A percentile compares a stretch with the other conserved stretches of the same genome.
Conservation (phyloP, 2,113 vertebrate genomes). For the Cnemophilus loriae region DNA sequence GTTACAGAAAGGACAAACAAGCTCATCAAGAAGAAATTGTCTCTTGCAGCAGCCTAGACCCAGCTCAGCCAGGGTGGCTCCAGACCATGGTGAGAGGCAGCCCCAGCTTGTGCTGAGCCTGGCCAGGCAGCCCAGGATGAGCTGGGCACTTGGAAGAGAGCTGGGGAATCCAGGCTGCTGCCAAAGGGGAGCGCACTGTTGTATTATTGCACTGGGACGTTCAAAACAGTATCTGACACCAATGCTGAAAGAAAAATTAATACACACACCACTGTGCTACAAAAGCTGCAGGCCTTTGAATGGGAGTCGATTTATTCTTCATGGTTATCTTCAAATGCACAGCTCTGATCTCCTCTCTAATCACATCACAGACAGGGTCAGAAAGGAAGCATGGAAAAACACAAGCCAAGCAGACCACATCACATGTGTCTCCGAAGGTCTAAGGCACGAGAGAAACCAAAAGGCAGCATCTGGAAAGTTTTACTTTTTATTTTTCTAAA, state of each 20-base stretch:
- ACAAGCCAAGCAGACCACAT: neutral
- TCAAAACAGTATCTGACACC: neutral
- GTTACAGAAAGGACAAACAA: neutral
- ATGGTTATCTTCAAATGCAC: neutral
- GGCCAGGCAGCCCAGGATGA: accelerated
- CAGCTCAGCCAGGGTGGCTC: neutral
- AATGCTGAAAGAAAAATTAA: slow-evolving; percentile 29
- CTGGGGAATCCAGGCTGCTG: neutral
- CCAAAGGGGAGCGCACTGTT: neutral
- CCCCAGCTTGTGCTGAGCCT: neutral
- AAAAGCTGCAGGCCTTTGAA: neutral
- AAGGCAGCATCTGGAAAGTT: slow-evolving; percentile 48
- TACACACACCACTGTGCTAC: neutral
- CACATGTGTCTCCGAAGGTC: neutral
- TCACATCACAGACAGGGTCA: neutral
- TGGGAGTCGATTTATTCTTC: neutral
- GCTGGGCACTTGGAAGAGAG: neutral
- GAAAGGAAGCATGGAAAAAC: neutral
- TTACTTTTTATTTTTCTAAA: slow-evolving; percentile 63
- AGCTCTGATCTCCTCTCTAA: neutral
- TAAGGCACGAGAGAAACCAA: slow-evolving; percentile 50
- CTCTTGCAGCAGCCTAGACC: neutral
- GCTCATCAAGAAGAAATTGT: neutral
- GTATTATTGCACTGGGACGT: neutral
- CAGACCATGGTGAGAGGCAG: neutral